A percentile compares a stretch with the other conserved stretches of the same genome.
Conservation (phyloP, 2,797 vertebrate genomes). For the Acanthornis magna region DNA sequence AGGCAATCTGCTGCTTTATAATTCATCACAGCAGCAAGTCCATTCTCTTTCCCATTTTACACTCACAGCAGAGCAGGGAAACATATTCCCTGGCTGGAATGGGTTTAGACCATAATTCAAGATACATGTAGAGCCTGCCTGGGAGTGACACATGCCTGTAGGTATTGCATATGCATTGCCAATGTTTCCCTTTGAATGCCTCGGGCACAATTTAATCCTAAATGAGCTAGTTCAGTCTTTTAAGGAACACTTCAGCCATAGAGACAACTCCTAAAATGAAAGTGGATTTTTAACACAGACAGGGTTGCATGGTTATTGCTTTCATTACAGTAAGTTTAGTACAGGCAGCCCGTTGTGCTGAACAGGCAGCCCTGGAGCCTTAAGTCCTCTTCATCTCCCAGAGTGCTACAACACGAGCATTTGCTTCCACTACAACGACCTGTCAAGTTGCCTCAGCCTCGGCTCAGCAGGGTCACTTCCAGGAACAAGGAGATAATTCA, state of each 20-base stretch:
- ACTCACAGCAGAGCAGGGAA: not conserved
- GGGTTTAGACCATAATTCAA: not conserved
- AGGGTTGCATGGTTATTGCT: not conserved
- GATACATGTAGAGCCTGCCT: not conserved
- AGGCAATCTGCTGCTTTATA: not conserved
- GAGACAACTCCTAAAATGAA: not conserved
- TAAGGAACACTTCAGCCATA: not conserved
- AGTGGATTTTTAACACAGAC: not conserved
- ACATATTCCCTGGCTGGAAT: not conserved
- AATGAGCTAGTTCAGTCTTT: not conserved
- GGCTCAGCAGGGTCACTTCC: slow-evolving; percentile 54
- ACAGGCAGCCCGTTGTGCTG: not conserved
- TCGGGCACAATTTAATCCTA: not conserved
- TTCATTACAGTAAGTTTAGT: not conserved
- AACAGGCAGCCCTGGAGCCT: not conserved
- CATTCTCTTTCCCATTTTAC: not conserved
- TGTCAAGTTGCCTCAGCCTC: slow-evolving; percentile 54
- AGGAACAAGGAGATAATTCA: slow-evolving; percentile 70
- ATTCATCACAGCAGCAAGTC: not conserved
- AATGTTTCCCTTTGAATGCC: not conserved
- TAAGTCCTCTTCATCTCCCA: slow-evolving; percentile 7
- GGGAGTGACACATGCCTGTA: not conserved
- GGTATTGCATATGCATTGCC: not conserved
- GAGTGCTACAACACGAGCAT: not conserved
- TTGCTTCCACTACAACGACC: slow-evolving; percentile 55